Base-by-base conservation (phyloP, 2,113 vertebrate genomes). In the Eptatretus burgeri region DNA sequence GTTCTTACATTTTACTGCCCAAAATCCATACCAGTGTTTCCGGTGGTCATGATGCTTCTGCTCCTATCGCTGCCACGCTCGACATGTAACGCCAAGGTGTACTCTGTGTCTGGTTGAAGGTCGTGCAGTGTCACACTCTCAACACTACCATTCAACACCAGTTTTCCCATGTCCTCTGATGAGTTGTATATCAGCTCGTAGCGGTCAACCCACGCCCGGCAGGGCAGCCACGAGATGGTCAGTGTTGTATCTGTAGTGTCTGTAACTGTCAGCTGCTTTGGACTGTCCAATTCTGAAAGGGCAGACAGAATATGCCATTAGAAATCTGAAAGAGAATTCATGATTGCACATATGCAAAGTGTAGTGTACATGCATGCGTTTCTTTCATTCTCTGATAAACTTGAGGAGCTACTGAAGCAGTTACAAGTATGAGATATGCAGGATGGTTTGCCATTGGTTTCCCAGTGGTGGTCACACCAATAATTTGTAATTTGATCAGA, bases 1-100 rank as follows among this genome's bases (percentile, higher is more conserved):
- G 27, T 41, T 41, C 27, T 41, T 41, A 3, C 27, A 41, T 41
- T 41, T 41, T 7, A 41, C 27, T 41, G 27, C 27, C 27, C 27
- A 41, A 41, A 41, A 41, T 41, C 27, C 27, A 41, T 41, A 96
- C 91, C 91, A 80, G 91, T 98, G 74, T 84, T 95, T 13, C 84
- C 87, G 10, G 93, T 83, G 62, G 94, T 87, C 0, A 83, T 93
- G 50, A 80, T 79, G 16, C 82, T 82, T 3, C 78, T 67, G 68
- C 91, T 98, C 68, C 93, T 85, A 69, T 98, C 87, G 19, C 87
- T 75, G 50, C 91, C 91, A 65, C 88, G 77, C 68, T 84, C 84
- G 0, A 88, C 87, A 0, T 80, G 79, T 63, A 98, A 77, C 0
- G 84, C 86, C 67, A 98, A 81, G 51, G 82, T 91, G 72, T 95